Conservation (phyloP, 2,888 invertebrate species). For the Gastracanthus pulcherrimus region DNA sequence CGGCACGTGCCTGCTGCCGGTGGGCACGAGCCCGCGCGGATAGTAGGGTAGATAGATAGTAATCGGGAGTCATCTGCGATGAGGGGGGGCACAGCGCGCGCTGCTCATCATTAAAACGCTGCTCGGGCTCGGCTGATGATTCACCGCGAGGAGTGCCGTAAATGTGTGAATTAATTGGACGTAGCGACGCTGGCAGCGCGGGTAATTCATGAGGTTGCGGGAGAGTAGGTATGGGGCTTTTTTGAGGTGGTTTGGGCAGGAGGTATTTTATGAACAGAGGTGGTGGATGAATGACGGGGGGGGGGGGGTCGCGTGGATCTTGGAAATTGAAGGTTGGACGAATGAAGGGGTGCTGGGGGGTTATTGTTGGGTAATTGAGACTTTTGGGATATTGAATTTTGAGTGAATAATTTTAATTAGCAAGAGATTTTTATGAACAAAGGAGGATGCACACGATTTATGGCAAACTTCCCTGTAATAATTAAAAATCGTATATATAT, state of each 20-base stretch:
- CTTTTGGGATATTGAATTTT: too few species aligned
- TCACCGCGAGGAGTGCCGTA: slow-evolving; percentile 66
- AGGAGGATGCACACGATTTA: too few species aligned
- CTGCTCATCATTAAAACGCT: slow-evolving; percentile 71
- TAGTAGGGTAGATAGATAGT: slow-evolving; percentile 72
- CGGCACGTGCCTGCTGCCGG: slow-evolving; percentile 71
- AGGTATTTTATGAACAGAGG: background rate
- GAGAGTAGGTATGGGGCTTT: background rate
- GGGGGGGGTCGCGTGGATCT: background rate
- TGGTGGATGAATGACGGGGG: too few species aligned
- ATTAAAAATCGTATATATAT: too few species aligned
- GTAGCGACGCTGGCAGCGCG: slow-evolving; percentile 63
- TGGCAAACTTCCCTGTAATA: too few species aligned
- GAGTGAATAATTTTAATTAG: too few species aligned
- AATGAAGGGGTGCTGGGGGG: too few species aligned
- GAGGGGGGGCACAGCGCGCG: slow-evolving; percentile 60
- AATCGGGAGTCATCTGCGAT: slow-evolving; percentile 75
- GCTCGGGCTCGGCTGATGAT: slow-evolving; percentile 64
- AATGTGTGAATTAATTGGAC: slow-evolving; percentile 75
- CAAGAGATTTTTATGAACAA: too few species aligned
- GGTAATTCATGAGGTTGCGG: slow-evolving; percentile 56
- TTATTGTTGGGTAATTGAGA: background rate
- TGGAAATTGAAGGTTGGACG: background rate
- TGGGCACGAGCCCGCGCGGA: too few species aligned
- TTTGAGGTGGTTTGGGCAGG: background rate